Evolutionary conservation across 2,888 invertebrate species (phyloP).

Genomic region (Callyntrura guangdongensis): DNA sequence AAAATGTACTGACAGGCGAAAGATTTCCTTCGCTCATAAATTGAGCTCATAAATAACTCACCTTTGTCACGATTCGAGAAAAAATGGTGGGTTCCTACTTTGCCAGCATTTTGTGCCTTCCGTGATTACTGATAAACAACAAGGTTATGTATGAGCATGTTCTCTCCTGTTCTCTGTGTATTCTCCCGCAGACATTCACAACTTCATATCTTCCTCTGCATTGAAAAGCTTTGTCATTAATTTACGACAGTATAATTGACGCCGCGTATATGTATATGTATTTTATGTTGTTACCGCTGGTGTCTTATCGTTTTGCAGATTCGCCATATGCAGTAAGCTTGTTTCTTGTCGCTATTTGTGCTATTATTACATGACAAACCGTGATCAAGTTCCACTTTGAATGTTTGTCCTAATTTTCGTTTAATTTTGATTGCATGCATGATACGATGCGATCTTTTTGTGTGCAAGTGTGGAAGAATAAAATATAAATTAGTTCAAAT

Average conservation of each 20-base stretch:
- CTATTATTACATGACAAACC: too few species aligned
- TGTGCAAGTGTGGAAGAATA: background rate
- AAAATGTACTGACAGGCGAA: background rate
- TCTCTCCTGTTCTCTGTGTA: background rate
- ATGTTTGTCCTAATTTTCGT: background rate
- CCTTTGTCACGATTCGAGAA: constrained; percentile 31
- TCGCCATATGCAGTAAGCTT: too few species aligned
- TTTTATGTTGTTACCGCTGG: background rate
- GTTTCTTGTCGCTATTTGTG: too few species aligned
- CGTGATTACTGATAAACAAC: background rate
- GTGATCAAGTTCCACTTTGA: background rate
- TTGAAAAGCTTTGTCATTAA: constrained; percentile 42
- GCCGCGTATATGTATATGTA: background rate
- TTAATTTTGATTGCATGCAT: background rate
- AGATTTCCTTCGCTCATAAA: constrained; percentile 18
- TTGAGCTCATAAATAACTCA: constrained; percentile 14
- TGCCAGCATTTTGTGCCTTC: background rate
- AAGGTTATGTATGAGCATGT: background rate
- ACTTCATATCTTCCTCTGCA: too few species aligned
- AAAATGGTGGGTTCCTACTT: background rate
- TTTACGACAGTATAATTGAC: constrained; percentile 29
- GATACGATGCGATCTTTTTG: background rate
- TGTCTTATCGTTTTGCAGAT: background rate
- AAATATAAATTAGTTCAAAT: too few species aligned
- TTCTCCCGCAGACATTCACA: background rate